Evolutionary conservation across 2,888 invertebrate species (phyloP), one percentile per base, ranked within the genome.

Genomic region (Eupeodes latifasciatus): DNA sequence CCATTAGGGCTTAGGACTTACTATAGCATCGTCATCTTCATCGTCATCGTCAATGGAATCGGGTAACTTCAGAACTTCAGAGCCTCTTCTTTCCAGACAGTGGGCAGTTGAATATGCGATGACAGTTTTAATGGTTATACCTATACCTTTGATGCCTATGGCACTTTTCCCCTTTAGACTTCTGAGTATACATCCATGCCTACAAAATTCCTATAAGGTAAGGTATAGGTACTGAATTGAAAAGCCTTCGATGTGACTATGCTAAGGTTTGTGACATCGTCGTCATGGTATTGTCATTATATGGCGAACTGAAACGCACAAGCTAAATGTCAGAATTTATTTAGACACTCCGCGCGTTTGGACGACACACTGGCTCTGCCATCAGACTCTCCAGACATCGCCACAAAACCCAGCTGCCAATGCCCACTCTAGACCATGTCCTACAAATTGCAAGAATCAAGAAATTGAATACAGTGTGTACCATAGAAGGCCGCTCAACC

Each of bases 91-190:
- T 71, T 61, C 16, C 67, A 57, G 74, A 59, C 76, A 71, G 79
- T 79, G 76, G 88, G 62, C 81, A 85, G 84, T 79, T 85, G 81
- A 81, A 84, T 77, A 87, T 87, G 90, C 80, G 90, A 89, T 90
- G 89, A 90, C 90, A 90, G 87, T 82, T 78, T 86, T 84, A 89
- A 89, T 89, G 89, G 87, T 89, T 87, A 82, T 89, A 77, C 66
- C 81, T 55, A 10, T 69, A 14, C 55, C 40, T 55, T 71, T 53
- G 72, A 27, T 72, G 57, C 59, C 72, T 11, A 44, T 85, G 85
- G 71, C 76, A 80, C 80, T 83, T 80, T 80, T 76, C 79, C 71
- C 79, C 69, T 51, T 69, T 27, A 27, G 27, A 27, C 27, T 27
- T 27, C 27, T 27, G 27, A 27, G 3, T 27, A 27, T 27, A 27